Evolutionary conservation across 1,140 invertebrate genomes (phyloP), one percentile per base, ranked within the genome.

Genomic region (Drosophila truncata): DNA sequence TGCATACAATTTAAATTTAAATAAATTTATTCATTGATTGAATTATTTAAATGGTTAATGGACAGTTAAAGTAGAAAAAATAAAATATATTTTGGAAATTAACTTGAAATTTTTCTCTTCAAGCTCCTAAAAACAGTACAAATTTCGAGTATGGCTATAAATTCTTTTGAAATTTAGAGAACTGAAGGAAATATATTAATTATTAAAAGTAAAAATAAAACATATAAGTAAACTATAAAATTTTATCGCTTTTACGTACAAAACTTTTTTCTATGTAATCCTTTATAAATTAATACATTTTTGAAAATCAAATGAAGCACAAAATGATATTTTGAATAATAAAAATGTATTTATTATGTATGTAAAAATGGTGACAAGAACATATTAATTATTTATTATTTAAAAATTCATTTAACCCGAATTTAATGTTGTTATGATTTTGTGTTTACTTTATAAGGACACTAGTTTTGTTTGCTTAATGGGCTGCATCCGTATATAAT

Each of bases 381-480:
- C 16, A 0, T 6, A 54, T 54, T 3, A 16, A 35, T 37, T 35
- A 16, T 54, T 35, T 23, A 35, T 11, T 11, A 23, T 23, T 54
- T 23, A 1, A 2, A 23, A 23, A 8, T 23, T 10, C 2, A 35
- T 54, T 33, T 23, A 35, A 16, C 13, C 4, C 18, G 13, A 20
- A 35, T 23, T 54, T 23, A 35, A 6, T 23, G 35, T 35, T 23
- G 18, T 54, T 23, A 16, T 35, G 13, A 3, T 10, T 33, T 7
- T 41, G 39, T 41, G 20, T 25, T 49, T 23, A 29, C 14, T 49
- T 33, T 14, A 2, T 41, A 13, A 25, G 18, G 55, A 41, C 55
- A 66, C 35, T 42, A 13, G 61, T 29, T 52, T 54, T 76, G 39
- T 76, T 76, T 77, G 63, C 18, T 42, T 49, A 77, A 39, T 42